Evolutionary conservation across 2,888 invertebrate genomes (phyloP).

Genomic region (Chloromyia formosa): DNA sequence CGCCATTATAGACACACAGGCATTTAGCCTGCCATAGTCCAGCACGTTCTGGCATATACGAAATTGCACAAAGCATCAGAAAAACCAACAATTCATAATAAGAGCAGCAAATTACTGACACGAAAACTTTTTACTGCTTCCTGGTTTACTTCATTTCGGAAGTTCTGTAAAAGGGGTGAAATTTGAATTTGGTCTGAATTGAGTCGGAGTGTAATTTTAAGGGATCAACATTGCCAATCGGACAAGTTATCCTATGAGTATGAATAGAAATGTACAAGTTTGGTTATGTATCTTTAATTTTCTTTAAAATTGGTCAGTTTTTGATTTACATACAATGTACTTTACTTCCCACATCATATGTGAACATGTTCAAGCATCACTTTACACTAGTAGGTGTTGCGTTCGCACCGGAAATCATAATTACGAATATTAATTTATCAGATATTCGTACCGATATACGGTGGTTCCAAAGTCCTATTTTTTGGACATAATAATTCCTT

Average conservation of each 20-base stretch:
- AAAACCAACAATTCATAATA: constrained; percentile 47
- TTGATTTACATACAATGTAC: no score
- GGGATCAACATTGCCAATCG: neutral
- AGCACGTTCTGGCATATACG: constrained; percentile 25
- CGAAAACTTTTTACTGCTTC: constrained; percentile 47
- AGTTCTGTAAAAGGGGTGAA: neutral
- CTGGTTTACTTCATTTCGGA: constrained; percentile 37
- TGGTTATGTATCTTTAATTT: no score
- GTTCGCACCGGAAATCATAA: no score
- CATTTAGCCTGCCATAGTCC: neutral
- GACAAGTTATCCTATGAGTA: neutral
- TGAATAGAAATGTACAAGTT: no score
- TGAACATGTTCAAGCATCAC: no score
- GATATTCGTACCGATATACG: no score
- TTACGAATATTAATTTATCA: no score
- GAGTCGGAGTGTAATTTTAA: neutral
- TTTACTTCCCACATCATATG: no score
- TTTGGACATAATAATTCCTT: no score
- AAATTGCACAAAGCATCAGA: constrained; percentile 46
- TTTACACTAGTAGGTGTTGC: no score
- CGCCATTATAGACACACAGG: constrained; percentile 24
- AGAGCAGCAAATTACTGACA: constrained; percentile 46
- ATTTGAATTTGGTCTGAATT: neutral
- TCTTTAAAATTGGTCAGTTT: no score
- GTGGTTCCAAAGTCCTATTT: no score